Conservation (phyloP, 2,888 invertebrate species). For the Callosobruchus maculatus region DNA sequence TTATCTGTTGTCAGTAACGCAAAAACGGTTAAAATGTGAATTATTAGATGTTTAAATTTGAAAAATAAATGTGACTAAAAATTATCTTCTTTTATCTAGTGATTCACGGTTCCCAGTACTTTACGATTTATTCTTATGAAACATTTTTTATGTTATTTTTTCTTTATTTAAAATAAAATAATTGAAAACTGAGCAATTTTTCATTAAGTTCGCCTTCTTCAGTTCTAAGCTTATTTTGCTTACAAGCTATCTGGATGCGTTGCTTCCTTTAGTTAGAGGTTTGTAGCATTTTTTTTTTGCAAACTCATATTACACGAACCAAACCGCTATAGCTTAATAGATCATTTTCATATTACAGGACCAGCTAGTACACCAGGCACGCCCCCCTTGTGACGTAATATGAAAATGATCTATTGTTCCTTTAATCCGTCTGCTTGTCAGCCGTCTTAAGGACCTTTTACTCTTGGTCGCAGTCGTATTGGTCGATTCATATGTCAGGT, state of each 20-base stretch:
- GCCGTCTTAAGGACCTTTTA: too few species aligned
- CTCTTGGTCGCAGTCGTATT: too few species aligned
- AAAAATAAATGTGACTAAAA: constrained; percentile 2
- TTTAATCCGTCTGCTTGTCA: too few species aligned
- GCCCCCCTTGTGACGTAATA: too few species aligned
- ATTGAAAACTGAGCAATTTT: not conserved
- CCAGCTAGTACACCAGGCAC: too few species aligned
- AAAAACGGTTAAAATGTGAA: not conserved
- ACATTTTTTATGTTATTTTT: not conserved
- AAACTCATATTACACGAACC: too few species aligned
- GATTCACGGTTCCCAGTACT: not conserved
- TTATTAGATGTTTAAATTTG: constrained; percentile 2
- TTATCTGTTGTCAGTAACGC: not conserved
- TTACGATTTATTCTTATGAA: not conserved
- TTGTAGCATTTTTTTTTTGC: too few species aligned
- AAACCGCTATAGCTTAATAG: too few species aligned
- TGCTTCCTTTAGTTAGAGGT: not conserved
- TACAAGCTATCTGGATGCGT: not conserved
- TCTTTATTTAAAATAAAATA: not conserved
- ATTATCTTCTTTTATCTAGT: not conserved
- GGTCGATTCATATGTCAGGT: too few species aligned
- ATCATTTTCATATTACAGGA: too few species aligned
- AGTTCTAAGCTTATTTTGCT: not conserved
- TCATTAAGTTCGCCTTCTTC: not conserved
- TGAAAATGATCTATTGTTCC: too few species aligned